Percentiles rank a stretch among this genome's conserved stretches.
phyloP scores from a whole-genome alignment of 1,140 invertebrate species.

The Platyura marginata region DNA sequence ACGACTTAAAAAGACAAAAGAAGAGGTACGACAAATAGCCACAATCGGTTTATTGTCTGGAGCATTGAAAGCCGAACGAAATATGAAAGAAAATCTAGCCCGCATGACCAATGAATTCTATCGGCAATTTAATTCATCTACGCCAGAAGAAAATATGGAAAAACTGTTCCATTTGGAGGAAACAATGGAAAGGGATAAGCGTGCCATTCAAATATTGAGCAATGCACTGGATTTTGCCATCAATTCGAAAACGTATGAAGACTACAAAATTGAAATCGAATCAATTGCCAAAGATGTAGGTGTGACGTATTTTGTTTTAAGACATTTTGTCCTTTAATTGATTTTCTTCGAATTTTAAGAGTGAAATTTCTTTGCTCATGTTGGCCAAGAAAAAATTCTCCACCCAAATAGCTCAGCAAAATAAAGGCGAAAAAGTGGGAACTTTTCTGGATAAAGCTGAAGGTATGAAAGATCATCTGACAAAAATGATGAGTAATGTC shows the following conservation, averaged over 20 bases:
- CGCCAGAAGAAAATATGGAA: background rate
- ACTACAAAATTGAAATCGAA: background rate
- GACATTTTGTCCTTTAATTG: too few relatives aligned
- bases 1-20: background rate
- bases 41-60: background rate
- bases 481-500: background rate
- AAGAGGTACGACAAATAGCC: background rate
- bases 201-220: background rate
- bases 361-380: background rate
- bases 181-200: conserved; percentile 2
- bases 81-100: background rate
- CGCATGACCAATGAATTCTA: background rate
- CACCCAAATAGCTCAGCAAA: background rate
- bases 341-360: too few relatives aligned
- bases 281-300: background rate
- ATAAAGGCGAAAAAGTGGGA: background rate
- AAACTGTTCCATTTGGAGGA: background rate
- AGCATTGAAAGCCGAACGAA: background rate
- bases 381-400: background rate
- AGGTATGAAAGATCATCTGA: too few relatives aligned
- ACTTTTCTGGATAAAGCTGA: too few relatives aligned
- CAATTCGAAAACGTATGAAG: background rate
- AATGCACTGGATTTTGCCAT: background rate
- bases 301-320: too few relatives aligned
- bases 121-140: background rate